These are phyloP conservation scores for Stomorhina lunata DNA, from an alignment of 2,888 invertebrate genomes.

Conservation along the genomic window DNA sequence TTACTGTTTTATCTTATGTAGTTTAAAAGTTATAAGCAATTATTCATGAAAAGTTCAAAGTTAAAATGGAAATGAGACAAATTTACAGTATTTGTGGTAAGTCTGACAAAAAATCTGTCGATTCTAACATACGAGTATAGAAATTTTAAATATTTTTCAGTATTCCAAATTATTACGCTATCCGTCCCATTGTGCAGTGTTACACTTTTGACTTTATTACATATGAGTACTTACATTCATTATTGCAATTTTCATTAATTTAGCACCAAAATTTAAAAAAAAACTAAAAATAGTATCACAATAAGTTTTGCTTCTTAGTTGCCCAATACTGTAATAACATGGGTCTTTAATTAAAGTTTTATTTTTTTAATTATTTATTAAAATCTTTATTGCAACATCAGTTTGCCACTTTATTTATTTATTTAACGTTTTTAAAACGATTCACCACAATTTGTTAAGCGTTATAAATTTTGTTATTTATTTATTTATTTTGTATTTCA, in stretches of 20 bases:
- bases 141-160: not conserved
- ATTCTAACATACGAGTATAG: not conserved
- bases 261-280: not conserved
- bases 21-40: too few relatives aligned
- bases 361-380: not conserved
- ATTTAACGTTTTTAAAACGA: not conserved
- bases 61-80: too few relatives aligned
- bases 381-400: constrained; percentile 32
- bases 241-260: constrained; percentile 14
- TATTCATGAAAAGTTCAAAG: too few relatives aligned
- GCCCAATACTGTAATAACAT: not conserved
- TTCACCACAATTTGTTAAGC: not conserved
- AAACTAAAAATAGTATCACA: constrained; percentile 18
- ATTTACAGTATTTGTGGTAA: too few relatives aligned
- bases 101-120: too few relatives aligned
- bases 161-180: not conserved
- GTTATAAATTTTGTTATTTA: not conserved
- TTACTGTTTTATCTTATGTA: too few relatives aligned
- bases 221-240: constrained; percentile 58
- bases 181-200: too few relatives aligned
- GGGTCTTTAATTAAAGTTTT: not conserved
- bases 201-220: not conserved
- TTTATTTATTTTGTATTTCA: constrained; percentile 1
- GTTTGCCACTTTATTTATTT: constrained; percentile 9
- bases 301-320: not conserved